A percentile compares a stretch with the other conserved stretches of the same genome.
phyloP scores from a whole-genome alignment of 2,797 vertebrate genomes.

The Nasua narica region DNA sequence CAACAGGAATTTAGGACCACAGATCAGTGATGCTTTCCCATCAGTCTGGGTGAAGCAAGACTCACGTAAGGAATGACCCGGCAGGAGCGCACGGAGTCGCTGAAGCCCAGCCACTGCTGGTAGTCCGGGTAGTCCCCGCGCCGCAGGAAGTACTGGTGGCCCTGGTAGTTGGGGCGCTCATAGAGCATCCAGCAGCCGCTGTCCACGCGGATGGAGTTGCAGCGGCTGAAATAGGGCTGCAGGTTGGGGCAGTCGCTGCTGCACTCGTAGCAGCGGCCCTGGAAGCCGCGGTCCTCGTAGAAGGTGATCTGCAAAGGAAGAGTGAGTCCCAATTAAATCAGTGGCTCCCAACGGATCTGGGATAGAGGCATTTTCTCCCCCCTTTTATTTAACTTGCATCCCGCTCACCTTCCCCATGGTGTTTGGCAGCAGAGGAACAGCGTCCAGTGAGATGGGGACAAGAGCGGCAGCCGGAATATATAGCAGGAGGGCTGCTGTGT shows the following conservation, averaged over 20 bases:
- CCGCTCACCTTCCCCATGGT: conserved; percentile 74
- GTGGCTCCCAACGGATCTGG: too few species aligned
- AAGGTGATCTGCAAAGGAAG: conserved; percentile 67
- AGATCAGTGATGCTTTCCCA: neutral
- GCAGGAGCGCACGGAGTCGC: conserved; percentile 52
- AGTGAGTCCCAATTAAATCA: too few species aligned
- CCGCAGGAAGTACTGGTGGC: conserved; percentile 59
- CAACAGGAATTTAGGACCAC: neutral
- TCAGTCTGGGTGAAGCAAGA: neutral
- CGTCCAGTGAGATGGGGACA: neutral
- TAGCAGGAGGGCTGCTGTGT: conserved; percentile 52
- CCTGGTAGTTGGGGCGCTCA: conserved; percentile 47
- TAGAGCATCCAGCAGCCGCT: conserved; percentile 69
- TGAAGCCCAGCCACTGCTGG: conserved; percentile 59
- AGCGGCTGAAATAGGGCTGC: conserved; percentile 57
- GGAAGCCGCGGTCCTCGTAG: conserved; percentile 66
- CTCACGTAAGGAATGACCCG: conserved; percentile 55
- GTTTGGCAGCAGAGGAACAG: neutral
- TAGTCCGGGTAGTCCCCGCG: conserved; percentile 60
- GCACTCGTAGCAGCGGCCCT: conserved; percentile 49
- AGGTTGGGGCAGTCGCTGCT: conserved; percentile 52
- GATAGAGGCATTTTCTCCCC: too few species aligned
- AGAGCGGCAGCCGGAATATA: conserved; percentile 46
- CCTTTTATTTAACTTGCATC: too few species aligned
- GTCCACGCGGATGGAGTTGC: conserved; percentile 61